Evolutionary conservation across 1,140 invertebrate species (phyloP).

Genomic region (Apis dorsata): DNA sequence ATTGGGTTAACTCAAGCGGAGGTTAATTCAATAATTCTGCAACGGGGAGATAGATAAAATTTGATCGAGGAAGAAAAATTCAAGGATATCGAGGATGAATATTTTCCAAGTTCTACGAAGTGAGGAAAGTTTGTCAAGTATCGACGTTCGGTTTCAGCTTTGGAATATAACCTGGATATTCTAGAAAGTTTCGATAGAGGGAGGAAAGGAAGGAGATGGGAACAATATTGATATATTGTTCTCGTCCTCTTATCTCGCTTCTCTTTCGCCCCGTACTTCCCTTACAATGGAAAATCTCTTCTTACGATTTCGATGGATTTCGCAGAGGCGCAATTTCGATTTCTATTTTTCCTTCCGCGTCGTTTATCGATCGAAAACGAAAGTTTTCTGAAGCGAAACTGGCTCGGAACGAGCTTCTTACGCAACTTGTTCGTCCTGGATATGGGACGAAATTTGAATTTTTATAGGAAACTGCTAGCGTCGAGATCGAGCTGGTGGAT

Average conservation of each 20-base stretch:
- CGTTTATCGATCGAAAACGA: slow-evolving; percentile 25
- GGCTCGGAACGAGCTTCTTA: not conserved
- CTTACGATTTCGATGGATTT: too few species aligned
- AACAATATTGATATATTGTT: not conserved
- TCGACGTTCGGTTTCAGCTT: not conserved
- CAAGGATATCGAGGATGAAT: not conserved
- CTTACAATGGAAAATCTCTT: not conserved
- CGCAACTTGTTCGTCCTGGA: not conserved
- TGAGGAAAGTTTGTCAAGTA: not conserved
- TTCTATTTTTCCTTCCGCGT: not conserved
- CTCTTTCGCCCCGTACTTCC: not conserved
- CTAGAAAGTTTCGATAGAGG: slow-evolving; percentile 20
- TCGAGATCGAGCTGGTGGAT: not conserved
- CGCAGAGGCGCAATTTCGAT: not conserved
- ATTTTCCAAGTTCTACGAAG: not conserved
- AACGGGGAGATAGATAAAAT: not conserved
- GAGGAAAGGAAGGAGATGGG: not conserved
- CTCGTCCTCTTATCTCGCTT: not conserved
- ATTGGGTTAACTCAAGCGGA: too few species aligned
- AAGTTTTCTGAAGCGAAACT: slow-evolving; percentile 8
- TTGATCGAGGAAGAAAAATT: not conserved
- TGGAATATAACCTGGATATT: not conserved
- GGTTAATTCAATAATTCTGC: not conserved
- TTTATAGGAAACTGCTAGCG: slow-evolving; percentile 18
- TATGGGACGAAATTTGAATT: slow-evolving; percentile 40